Evolutionary conservation across 2,888 invertebrate genomes (phyloP).

Genomic region (Crossocerus cetratus): DNA sequence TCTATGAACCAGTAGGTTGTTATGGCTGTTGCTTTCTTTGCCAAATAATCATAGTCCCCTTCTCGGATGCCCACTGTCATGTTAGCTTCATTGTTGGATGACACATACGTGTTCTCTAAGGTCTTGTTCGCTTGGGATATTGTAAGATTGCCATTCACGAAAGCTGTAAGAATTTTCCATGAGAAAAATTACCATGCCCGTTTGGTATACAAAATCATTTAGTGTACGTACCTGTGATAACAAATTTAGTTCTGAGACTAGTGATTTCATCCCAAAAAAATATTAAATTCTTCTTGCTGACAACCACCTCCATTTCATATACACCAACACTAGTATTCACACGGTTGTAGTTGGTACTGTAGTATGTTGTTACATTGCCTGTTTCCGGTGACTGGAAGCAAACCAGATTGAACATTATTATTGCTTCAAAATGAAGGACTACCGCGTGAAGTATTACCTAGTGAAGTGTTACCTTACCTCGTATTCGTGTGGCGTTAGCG

Average conservation of each 20-base stretch:
- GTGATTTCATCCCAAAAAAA: constrained; percentile 76
- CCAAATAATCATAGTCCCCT: constrained; percentile 82
- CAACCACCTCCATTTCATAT: constrained; percentile 80
- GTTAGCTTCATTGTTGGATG: constrained; percentile 78
- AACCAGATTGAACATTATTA: constrained; percentile 11
- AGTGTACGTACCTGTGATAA: constrained; percentile 77
- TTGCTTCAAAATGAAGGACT: neutral
- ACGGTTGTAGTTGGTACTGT: constrained; percentile 81
- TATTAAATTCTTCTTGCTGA: constrained; percentile 66
- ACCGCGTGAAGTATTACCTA: constrained; percentile 12
- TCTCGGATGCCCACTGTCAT: constrained; percentile 79
- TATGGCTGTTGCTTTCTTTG: constrained; percentile 78
- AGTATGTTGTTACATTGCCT: constrained; percentile 79
- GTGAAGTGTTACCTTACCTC: constrained; percentile 73
- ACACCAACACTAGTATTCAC: constrained; percentile 80
- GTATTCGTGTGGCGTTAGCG: constrained; percentile 77
- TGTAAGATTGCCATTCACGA: constrained; percentile 83
- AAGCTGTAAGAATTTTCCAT: constrained; percentile 77
- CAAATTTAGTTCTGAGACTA: constrained; percentile 74
- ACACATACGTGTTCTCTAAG: constrained; percentile 81
- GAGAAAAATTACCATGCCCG: neutral
- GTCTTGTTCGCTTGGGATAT: constrained; percentile 82
- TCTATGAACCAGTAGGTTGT: constrained; percentile 89
- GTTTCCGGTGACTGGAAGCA: constrained; percentile 52
- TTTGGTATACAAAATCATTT: neutral